These are phyloP conservation scores for Cuniculus paca DNA, from an alignment of 2,797 vertebrate species.

Conservation along the genomic window DNA sequence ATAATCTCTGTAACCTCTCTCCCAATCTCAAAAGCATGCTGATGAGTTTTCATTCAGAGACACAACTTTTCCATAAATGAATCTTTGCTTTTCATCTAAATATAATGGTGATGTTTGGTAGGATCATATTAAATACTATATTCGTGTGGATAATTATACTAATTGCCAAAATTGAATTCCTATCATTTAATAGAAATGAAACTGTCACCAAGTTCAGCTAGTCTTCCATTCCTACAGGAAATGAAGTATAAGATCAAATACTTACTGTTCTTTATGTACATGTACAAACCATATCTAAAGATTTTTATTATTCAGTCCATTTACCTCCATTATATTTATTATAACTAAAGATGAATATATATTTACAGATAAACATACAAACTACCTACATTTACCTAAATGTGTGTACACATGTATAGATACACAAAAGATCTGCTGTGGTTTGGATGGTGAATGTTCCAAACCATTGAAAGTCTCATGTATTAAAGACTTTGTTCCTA, in stretches of 20 bases:
- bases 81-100: neutral
- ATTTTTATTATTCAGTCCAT: neutral
- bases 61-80: neutral
- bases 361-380: neutral
- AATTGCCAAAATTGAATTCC: neutral
- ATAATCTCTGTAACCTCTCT: neutral
- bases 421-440: neutral
- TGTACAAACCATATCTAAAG: neutral
- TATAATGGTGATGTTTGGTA: neutral
- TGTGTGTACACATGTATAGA: neutral
- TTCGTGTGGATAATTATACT: neutral
- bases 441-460: neutral
- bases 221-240: neutral
- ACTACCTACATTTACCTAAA: neutral
- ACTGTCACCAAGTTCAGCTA: neutral
- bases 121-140: neutral
- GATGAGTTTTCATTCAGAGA: conserved; percentile 15
- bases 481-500: neutral
- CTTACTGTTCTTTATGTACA: neutral
- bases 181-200: neutral
- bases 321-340: conserved; percentile 1
- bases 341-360: neutral
- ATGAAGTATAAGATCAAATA: neutral
- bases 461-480: neutral
- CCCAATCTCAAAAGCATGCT: neutral